These are phyloP conservation scores for Himalopsyche phryganea DNA, from an alignment of 1,140 invertebrate species.

Conservation along the genomic window DNA sequence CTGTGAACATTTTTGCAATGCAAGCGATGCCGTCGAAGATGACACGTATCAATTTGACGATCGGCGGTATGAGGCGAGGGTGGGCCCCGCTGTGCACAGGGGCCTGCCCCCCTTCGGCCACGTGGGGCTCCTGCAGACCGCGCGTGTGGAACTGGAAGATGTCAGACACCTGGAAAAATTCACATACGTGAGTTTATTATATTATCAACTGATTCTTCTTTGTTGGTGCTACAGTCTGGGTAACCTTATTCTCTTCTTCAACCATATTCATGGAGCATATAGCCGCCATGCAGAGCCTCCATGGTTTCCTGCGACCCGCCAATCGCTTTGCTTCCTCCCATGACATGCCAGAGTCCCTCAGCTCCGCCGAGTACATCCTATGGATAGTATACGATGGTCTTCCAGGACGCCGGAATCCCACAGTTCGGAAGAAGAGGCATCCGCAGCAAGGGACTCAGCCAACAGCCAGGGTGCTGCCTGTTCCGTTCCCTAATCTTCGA, in stretches of 20 bases:
- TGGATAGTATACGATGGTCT: too few relatives aligned
- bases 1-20: too few relatives aligned
- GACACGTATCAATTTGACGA: too few relatives aligned
- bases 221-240: background rate
- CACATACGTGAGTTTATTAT: background rate
- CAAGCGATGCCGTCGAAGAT: too few relatives aligned
- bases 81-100: slow-evolving; percentile 12
- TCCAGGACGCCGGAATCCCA: too few relatives aligned
- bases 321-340: too few relatives aligned
- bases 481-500: too few relatives aligned
- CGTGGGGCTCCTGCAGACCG: slow-evolving; percentile 31
- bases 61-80: background rate
- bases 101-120: slow-evolving; percentile 15
- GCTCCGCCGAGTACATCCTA: too few relatives aligned
- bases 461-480: too few relatives aligned
- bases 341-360: too few relatives aligned
- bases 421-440: background rate
- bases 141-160: slow-evolving; percentile 62
- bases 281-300: too few relatives aligned
- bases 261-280: background rate
- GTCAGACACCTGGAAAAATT: slow-evolving; percentile 54
- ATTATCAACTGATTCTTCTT: background rate
- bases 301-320: too few relatives aligned
- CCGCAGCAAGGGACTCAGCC: background rate
- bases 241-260: background rate